These are phyloP conservation scores for Vanessa atalanta DNA, from an alignment of 1,140 invertebrate species.

Conservation along the genomic window DNA sequence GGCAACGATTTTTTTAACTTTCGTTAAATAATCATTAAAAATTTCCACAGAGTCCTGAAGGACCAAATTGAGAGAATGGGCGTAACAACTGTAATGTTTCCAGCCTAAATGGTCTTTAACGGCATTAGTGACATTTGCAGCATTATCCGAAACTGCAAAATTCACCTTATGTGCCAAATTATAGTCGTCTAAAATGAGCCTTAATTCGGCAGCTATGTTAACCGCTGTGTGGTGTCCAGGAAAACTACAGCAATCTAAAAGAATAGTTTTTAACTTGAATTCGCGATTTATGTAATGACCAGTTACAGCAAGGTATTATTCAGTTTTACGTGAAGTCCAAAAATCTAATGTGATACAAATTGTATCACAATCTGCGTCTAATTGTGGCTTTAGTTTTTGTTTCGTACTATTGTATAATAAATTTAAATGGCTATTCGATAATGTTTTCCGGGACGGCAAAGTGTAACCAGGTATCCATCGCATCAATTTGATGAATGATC, in stretches of 20 bases:
- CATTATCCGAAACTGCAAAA: constrained; percentile 31
- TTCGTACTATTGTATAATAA: not conserved
- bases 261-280: constrained; percentile 11
- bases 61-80: constrained; percentile 1
- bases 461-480: constrained; percentile 8
- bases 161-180: constrained; percentile 19
- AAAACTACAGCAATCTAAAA: constrained; percentile 23
- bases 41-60: not conserved
- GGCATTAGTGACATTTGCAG: no score
- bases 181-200: constrained; percentile 13
- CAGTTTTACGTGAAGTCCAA: constrained; percentile 31
- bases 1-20: constrained; percentile 34
- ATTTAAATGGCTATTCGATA: not conserved
- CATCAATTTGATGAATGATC: not conserved
- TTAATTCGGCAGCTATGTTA: constrained; percentile 19
- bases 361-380: not conserved
- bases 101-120: constrained; percentile 24
- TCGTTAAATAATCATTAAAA: not conserved
- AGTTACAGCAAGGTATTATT: constrained; percentile 30
- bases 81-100: constrained; percentile 8
- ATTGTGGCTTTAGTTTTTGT: not conserved
- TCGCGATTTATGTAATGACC: constrained; percentile 28
- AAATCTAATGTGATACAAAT: constrained; percentile 26
- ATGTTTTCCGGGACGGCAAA: not conserved
- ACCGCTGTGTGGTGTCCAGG: constrained; percentile 9